These are phyloP conservation scores for Oscheius sp. DNA, from an alignment of 2,888 invertebrate genomes.

Conservation along the genomic window DNA sequence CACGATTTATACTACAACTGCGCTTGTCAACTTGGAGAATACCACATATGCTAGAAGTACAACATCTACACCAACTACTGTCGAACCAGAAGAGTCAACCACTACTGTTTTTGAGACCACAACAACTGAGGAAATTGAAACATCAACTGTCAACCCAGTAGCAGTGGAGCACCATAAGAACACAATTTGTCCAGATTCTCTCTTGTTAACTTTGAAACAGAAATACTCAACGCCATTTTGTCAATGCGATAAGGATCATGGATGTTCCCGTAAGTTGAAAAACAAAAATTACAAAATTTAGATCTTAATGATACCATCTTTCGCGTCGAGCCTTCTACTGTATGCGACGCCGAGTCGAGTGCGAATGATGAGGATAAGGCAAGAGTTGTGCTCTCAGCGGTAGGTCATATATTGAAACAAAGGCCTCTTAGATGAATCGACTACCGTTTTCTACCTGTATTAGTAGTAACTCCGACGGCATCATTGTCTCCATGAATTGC, in stretches of 20 bases:
- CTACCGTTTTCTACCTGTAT: slow-evolving; percentile 15
- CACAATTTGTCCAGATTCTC: neutral
- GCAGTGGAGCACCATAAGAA: neutral
- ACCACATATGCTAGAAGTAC: neutral
- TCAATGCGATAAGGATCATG: neutral
- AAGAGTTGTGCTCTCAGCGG: slow-evolving; percentile 1
- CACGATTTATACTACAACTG: neutral
- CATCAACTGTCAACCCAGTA: slow-evolving; percentile 1
- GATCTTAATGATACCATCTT: neutral
- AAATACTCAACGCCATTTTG: slow-evolving; percentile 11
- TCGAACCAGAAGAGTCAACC: neutral
- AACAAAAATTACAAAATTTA: neutral
- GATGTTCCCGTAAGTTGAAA: slow-evolving; percentile 5
- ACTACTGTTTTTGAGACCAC: neutral
- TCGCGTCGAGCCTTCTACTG: neutral
- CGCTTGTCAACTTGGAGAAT: no score
- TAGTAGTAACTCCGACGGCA: neutral
- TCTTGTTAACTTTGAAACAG: neutral
- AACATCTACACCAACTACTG: neutral
- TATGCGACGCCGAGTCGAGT: slow-evolving; percentile 7
- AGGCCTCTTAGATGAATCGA: neutral
- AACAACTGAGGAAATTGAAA: neutral
- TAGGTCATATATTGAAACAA: neutral
- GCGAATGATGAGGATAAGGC: slow-evolving; percentile 5
- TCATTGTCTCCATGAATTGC: slow-evolving; percentile 9